Base-by-base conservation (phyloP, 2,113 vertebrate species). In the Hypocryptadius cinnamomeus region DNA sequence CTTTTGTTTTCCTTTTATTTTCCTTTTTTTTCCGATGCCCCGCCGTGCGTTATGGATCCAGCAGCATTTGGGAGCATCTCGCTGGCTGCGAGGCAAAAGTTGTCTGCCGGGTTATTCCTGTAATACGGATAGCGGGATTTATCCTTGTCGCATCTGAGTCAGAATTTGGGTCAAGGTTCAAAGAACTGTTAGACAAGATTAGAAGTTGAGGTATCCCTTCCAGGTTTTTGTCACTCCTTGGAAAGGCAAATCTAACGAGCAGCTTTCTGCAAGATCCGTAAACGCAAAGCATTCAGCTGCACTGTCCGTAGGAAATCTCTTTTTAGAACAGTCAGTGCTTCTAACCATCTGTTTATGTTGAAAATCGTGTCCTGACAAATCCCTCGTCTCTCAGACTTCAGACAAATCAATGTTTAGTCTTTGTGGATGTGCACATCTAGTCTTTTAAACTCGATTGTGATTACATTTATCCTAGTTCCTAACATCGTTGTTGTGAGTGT, bases 1-100 rank as follows among this genome's bases (percentile, higher is more conserved):
- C 19, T 37, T 57, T 25, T 25, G 4, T 8, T 28, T 39, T 28
- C 5, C 9, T 42, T 61, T 61, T 66, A 10, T 54, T 54, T 53
- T 11, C 0, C 2, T 23, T 42, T 35, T 39, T 47, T 47, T 47
- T 23, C 6, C 3, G 2, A 1, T 7, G 25, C 28, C 28, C 8
- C n/a, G 31, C 8, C 3, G 6, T 5, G 18, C 19, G 3, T 59
- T 45, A 8, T 3, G 39, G 33, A 14, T 53, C n/a, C 54, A 31
- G 24, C n/a, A 31, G n/a, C n/a, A 8, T 35, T 53, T 31, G 30
- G 12, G 47, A 80, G 37, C 17, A 28, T 40, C 25, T 40, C 51
- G 37, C 24, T 25, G 50, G 10, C 31, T 37, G 21, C 27, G 14
- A 18, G 25, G 45, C 8, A n/a, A 15, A 53, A 28, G 11, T 57